Base-by-base conservation (phyloP, 2,888 invertebrate genomes). In the Drosophila buzzatii region DNA sequence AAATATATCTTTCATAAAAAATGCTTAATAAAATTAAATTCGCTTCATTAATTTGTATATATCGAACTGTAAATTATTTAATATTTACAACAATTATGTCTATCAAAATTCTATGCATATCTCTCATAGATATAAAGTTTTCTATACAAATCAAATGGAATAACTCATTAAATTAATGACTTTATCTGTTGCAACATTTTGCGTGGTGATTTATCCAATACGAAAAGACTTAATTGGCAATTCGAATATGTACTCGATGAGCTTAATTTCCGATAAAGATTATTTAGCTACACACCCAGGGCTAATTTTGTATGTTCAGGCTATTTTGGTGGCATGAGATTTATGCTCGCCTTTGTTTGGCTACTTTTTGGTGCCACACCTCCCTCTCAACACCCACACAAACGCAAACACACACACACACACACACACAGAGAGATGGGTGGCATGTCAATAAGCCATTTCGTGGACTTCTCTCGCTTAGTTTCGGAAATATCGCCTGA, bases 361-460 rank as follows among this genome's bases (percentile, higher is more conserved):
- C n/a, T 20, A 42, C 37, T 49, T 49, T 68, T 59, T 52, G 14
- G 41, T 20, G 35, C 42, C 58, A 18, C 47, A 44, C 55, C n/a
- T 39, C 35, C 37, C 14, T 12, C 47, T 31, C 18, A 20, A 16
- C 33, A 14, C 18, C 20, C 41, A 7, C 55, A 18, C 27, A 45
- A 58, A 37, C 16, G 2, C 42, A 45, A 3, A 14, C 33, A 58
- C 59, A 20, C 16, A 10, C n/a, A 14, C 42, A 5, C 20, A 44
- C 39, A 44, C 73, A 52, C n/a, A 53, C 53, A 8, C 10, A 39
- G 9, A 18, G 12, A n/a, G n/a, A 16, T 55, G 27, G 41, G 63
- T 85, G 73, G 85, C 85, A 88, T 85, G 85, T 83, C 85, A 85
- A 85, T 81, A 79, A 79, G 86, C 81, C 81, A 82, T 85, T 85